Evolutionary conservation across 2,113 vertebrate species (phyloP).

Genomic region (Tapirus terrestris): DNA sequence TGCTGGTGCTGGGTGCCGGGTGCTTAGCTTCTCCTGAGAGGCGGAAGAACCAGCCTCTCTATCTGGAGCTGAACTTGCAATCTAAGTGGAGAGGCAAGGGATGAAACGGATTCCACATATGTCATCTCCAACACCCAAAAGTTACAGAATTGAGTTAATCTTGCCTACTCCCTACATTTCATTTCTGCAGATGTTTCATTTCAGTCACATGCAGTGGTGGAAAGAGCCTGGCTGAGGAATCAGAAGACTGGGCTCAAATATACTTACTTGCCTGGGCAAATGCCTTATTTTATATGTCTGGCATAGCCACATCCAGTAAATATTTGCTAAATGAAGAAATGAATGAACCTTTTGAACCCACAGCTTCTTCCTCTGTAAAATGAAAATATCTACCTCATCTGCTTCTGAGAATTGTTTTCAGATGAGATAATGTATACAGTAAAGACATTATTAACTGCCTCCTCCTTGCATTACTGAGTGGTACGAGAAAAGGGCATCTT

Average conservation of each 20-base stretch:
- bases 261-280: neutral
- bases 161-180: neutral
- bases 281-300: neutral
- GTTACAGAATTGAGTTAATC: neutral
- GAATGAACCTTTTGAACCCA: neutral
- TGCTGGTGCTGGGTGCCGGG: too few relatives aligned
- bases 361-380: neutral
- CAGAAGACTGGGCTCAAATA: neutral
- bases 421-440: neutral
- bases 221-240: neutral
- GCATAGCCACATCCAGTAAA: neutral
- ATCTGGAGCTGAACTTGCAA: neutral
- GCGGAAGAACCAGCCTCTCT: neutral
- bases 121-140: neutral
- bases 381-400: neutral
- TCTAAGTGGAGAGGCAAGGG: neutral
- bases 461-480: neutral
- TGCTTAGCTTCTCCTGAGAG: too few relatives aligned
- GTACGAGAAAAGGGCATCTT: neutral
- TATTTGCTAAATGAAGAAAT: conserved; percentile 36
- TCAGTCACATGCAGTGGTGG: neutral
- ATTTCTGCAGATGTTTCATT: neutral
- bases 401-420: neutral
- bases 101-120: neutral
- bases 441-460: neutral